phyloP scores from a whole-genome alignment of 2,888 invertebrate genomes.

The Pseudococcus longispinus region DNA sequence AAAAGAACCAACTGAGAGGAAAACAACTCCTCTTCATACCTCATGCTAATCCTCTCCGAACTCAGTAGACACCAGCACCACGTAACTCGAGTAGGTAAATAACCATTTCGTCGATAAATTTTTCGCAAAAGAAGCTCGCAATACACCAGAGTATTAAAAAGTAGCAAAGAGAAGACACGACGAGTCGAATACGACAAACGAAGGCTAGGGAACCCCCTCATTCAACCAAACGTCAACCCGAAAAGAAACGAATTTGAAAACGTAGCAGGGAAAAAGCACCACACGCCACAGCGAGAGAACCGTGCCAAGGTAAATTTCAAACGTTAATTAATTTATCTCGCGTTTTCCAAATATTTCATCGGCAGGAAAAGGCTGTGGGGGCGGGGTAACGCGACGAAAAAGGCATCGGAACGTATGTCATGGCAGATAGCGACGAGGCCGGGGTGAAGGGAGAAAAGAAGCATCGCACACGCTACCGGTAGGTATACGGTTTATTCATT shows the following conservation, averaged over 20 bases:
- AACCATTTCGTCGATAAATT: slow-evolving; percentile 1
- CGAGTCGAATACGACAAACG: neutral
- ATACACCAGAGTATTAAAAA: slow-evolving; percentile 5
- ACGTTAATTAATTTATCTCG: slow-evolving; percentile 44
- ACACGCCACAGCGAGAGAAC: neutral
- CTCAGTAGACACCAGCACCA: too few relatives aligned
- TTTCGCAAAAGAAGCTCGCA: neutral
- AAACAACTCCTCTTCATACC: too few relatives aligned
- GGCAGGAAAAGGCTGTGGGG: neutral
- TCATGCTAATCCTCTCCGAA: too few relatives aligned
- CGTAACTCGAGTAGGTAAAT: neutral
- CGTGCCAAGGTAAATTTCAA: slow-evolving; percentile 36
- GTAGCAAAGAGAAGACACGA: slow-evolving; percentile 1
- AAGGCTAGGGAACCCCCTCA: neutral
- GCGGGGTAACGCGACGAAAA: neutral
- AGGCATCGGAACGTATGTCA: neutral
- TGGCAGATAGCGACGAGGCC: neutral
- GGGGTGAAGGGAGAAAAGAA: neutral
- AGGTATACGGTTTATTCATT: slow-evolving; percentile 25
- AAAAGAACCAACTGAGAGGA: too few relatives aligned
- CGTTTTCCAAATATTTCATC: slow-evolving; percentile 37
- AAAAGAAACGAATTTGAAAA: neutral
- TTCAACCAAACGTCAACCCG: neutral
- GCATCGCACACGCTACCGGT: neutral
- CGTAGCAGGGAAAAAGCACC: neutral